Base-by-base conservation (phyloP, 2,113 vertebrate species). In the Promerops cafer region DNA sequence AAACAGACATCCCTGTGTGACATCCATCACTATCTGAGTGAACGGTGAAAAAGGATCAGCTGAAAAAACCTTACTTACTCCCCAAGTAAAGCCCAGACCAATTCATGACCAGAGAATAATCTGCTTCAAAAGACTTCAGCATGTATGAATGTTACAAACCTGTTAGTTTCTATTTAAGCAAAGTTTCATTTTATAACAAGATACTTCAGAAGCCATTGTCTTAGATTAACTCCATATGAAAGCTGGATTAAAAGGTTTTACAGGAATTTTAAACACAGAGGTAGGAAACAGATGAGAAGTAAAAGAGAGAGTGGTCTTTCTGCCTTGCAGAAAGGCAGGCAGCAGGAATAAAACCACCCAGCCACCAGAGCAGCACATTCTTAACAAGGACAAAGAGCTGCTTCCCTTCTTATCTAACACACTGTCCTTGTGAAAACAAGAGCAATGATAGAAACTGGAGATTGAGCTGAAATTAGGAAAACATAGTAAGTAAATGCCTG, bases 391-490 rank as follows among this genome's bases (percentile, higher is more conserved):
- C 44, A 77, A 64, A 72, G 57, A 90, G 37, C 47, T 71, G 47
- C 17, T 74, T 92, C 56, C 39, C 63, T 93, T 74, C 9, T 4
- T 4, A 0, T 42, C 72, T 59, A 50, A 54, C 80, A 44, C 13
- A n/a, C 3, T 37, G 22, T 30, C 53, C 47, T 56, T 27, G 14
- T 8, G 33, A 75, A 82, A 82, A 84, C 35, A 84, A 74, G 16
- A 87, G 28, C 40, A 87, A 75, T 0, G 0, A 56, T 0, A 64
- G 24, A 56, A 59, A 64, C 15, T 37, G 15, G 30, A 49, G 18
- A 20, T 1, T 52, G 17, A 94, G n/a, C 13, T 90, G 49, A 45
- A 82, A 52, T 35, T 20, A 81, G 42, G 52, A 81, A 83, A 90
- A 52, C 9, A 31, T 4, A 70, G 64, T 17, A 81, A 16, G 39